Evolutionary conservation across 2,113 vertebrate species (phyloP), one percentile per base, ranked within the genome.

Genomic region (Barnardius zonarius): DNA sequence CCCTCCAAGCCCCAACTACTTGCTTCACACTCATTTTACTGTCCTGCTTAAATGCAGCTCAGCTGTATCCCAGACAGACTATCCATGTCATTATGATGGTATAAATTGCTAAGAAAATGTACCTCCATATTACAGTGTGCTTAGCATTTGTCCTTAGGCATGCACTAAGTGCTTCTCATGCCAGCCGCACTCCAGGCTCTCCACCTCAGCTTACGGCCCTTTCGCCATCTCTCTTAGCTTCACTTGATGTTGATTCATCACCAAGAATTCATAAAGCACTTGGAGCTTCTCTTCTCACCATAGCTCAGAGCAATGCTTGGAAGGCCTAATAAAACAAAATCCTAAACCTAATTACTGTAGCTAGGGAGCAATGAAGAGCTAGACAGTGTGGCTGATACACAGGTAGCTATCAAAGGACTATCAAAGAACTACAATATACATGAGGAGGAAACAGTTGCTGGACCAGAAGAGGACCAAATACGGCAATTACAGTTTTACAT

Each of bases 81-180:
- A 66, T 12, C 51, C 35, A 41, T 2, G 28, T 22, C 4, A n/a
- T 44, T 35, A 69, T 1, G 4, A 6, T 2, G 19, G 27, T 17
- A 66, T 43, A 52, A 88, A 77, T 1, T 51, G 67, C 75, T 51
- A 37, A 39, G 20, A 63, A 74, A 52, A 67, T 2, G 4, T 17
- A 44, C 17, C 17, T 77, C n/a, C 61, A n/a, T 7, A 28, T 31
- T 39, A 63, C 1, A 0, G 30, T 0, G 0, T 4, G 23, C 18
- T 49, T 17, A 68, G 55, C 30, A 11, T 23, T 54, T 57, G 24
- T 70, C 86, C 61, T 69, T 15, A 73, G 30, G 49, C 70, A 33
- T 4, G 20, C 20, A 4, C 4, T 20, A 67, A 62, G 66, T 0
- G 0, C 6, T 80, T 31, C 41, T 88, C 17, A 8, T 7, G 28